Evolutionary conservation across 2,888 invertebrate species (phyloP).

Genomic region (Hypsopygia costalis): DNA sequence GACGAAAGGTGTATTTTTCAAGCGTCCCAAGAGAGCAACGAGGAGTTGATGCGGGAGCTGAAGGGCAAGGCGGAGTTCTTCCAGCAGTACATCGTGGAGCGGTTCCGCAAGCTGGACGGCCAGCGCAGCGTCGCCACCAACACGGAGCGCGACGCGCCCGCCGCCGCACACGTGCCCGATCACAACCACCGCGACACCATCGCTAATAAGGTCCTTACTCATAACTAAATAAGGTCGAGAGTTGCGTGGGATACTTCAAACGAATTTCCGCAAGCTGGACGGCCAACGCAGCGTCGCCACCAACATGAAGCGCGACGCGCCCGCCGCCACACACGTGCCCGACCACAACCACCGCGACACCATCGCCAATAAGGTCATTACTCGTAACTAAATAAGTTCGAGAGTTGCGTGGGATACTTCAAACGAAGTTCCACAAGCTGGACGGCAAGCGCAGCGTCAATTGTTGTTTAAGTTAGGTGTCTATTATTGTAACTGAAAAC

Average conservation of each 20-base stretch:
- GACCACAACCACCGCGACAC: conserved; percentile 15
- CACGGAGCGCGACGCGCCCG: conserved; percentile 32
- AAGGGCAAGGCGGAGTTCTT: conserved; percentile 83
- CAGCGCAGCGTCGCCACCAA: conserved; percentile 52
- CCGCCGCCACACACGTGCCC: conserved; percentile 9
- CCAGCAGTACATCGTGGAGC: conserved; percentile 81
- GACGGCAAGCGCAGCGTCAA: conserved; percentile 48
- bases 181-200: conserved; percentile 22
- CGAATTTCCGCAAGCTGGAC: conserved; percentile 57
- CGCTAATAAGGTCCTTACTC: conserved; percentile 44
- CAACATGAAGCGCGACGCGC: conserved; percentile 38
- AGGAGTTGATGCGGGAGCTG: conserved; percentile 78
- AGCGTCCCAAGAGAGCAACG: conserved; percentile 79
- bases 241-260: too few relatives aligned
- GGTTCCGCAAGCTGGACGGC: conserved; percentile 61
- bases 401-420: too few relatives aligned
- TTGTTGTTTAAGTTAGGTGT: too few relatives aligned
- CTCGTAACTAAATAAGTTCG: too few relatives aligned
- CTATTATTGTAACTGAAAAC: too few relatives aligned
- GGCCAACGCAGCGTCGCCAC: conserved; percentile 53
- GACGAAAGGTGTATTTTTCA: too few relatives aligned
- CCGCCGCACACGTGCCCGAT: conserved; percentile 9
- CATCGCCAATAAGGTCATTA: conserved; percentile 43
- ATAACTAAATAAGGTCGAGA: too few relatives aligned
- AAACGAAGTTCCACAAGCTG: conserved; percentile 61